Percentiles rank a stretch among this genome's conserved stretches.
These are phyloP conservation scores for Bombyx mandarina DNA, from an alignment of 1,140 invertebrate genomes.

Conservation along the genomic window DNA sequence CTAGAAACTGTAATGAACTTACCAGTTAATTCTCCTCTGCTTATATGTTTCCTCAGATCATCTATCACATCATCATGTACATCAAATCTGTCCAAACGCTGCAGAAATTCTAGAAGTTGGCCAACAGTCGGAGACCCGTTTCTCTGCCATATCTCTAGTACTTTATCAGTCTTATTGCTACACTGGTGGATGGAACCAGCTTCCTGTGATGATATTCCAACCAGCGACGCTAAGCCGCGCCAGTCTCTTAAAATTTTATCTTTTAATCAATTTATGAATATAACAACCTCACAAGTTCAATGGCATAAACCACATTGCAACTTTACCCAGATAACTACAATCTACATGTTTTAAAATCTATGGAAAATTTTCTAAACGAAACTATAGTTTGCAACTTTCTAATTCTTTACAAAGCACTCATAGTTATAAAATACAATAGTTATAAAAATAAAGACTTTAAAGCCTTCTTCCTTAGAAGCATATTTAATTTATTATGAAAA, in stretches of 20 bases:
- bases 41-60: constrained; percentile 9
- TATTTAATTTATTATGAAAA: too few species aligned
- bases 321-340: too few species aligned
- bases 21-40: constrained; percentile 7
- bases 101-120: constrained; percentile 67
- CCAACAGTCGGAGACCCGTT: constrained; percentile 60
- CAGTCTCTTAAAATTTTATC: constrained; percentile 71
- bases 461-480: too few species aligned
- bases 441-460: too few species aligned
- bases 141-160: constrained; percentile 69
- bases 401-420: too few species aligned
- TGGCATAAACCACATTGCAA: too few species aligned
- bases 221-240: constrained; percentile 75
- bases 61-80: constrained; percentile 71
- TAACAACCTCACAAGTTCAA: too few species aligned
- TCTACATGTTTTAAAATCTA: too few species aligned
- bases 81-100: constrained; percentile 77
- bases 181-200: constrained; percentile 59
- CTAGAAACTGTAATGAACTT: background rate
- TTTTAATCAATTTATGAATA: too few species aligned
- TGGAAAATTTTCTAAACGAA: too few species aligned
- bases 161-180: constrained; percentile 67
- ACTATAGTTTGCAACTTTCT: too few species aligned
- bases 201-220: constrained; percentile 61
- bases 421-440: too few species aligned